These are phyloP conservation scores for Agriotes lineatus DNA, from an alignment of 2,888 invertebrate genomes.

Conservation along the genomic window DNA sequence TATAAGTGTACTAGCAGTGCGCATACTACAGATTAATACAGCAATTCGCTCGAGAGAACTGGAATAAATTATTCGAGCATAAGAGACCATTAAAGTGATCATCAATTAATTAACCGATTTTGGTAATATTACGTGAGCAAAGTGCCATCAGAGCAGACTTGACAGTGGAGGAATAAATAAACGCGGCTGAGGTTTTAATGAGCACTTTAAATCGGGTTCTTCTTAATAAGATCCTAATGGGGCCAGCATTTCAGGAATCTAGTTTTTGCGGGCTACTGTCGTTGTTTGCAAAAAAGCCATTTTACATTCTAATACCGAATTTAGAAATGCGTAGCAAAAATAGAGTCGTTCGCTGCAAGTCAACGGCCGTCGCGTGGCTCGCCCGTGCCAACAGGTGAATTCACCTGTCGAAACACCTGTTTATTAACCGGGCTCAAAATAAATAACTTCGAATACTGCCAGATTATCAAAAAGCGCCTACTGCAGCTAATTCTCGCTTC, in stretches of 20 bases:
- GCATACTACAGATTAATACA: slow-evolving; percentile 1
- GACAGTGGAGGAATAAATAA: slow-evolving; percentile 1
- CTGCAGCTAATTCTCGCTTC: slow-evolving; percentile 1
- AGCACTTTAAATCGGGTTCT: slow-evolving; percentile 17
- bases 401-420: slow-evolving; percentile 52
- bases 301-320: slow-evolving; percentile 32
- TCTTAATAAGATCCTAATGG: slow-evolving; percentile 20
- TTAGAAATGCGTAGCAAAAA: slow-evolving; percentile 27
- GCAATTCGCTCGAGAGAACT: slow-evolving; percentile 2
- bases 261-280: slow-evolving; percentile 13
- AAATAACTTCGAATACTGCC: slow-evolving; percentile 14
- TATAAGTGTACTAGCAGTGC: too few species aligned
- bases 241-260: slow-evolving; percentile 28
- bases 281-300: slow-evolving; percentile 7
- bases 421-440: slow-evolving; percentile 35
- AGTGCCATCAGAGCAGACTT: slow-evolving; percentile 13
- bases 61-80: slow-evolving; percentile 25
- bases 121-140: slow-evolving; percentile 18
- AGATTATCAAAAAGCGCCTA: slow-evolving; percentile 11
- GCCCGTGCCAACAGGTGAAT: slow-evolving; percentile 55
- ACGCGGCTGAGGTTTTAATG: slow-evolving; percentile 3
- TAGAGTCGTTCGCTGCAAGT: slow-evolving; percentile 29
- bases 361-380: slow-evolving; percentile 52
- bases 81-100: slow-evolving; percentile 15
- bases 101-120: slow-evolving; percentile 17